Base-by-base conservation (phyloP, 2,888 invertebrate species). In the Euzetes globulus region DNA sequence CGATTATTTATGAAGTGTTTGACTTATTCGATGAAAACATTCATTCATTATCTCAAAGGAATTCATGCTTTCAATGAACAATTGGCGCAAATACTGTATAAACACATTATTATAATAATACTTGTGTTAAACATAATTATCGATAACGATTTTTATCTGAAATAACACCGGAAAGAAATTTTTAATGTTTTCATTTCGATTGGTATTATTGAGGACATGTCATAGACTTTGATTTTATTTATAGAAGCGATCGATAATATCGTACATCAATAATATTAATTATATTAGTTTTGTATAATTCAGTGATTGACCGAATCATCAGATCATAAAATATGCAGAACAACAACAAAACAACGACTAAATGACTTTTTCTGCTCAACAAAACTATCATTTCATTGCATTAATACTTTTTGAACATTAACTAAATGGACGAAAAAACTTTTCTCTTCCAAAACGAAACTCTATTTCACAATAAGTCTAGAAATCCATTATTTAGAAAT, bases 1-100 rank as follows among this genome's bases (percentile, higher is more conserved):
- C 33, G 68, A 68, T 68, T 68, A 68, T 68, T 68, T 68, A 68
- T 45, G 45, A 41, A 68, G 5, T 68, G 68, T 68, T 68, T 68
- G 68, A 68, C 68, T 68, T 45, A 37, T 68, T 41, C 41, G 68
- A 68, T 45, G 41, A 68, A 68, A n/a, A 41, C 45, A 41, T n/a
- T 68, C 41, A 68, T 68, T 37, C 41, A 68, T 68, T 68, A 68
- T 45, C n/a, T 22, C 68, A 45, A 22, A 68, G 63, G 33, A 33
- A 33, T 33, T 33, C 33, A 33, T 33, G 7, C 33, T 33, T 7
- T 33, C 33, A 33, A 33, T 33, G 33, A 33, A 33, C 33, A 6
- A 33, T 33, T 33, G 33, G 33, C 45, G n/a, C 33, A 37, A 15
- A 58, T 33, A 63, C n/a, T 27, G 3, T 58, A 27, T 22, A 17